Conservation (phyloP, 2,797 vertebrate species). For the Menidia menidia region DNA sequence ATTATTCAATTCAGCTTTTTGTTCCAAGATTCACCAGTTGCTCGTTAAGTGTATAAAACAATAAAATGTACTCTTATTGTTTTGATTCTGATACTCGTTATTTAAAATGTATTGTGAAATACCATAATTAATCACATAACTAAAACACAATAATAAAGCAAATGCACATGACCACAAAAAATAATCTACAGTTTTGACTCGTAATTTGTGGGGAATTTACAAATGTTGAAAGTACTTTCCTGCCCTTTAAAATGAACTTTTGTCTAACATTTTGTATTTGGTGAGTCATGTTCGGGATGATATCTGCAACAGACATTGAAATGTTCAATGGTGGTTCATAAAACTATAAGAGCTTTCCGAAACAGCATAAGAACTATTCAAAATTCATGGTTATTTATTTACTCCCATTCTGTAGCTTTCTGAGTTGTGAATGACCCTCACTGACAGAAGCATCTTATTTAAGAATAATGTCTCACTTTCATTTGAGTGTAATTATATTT, state of each 20-base stretch:
- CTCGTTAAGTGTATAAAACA: too few relatives aligned
- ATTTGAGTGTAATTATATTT: neutral
- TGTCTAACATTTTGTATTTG: neutral
- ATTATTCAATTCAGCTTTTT: neutral
- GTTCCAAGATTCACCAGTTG: neutral
- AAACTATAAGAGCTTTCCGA: neutral
- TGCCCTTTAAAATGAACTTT: conserved; percentile 55
- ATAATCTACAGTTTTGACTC: neutral
- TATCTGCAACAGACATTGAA: neutral
- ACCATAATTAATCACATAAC: neutral
- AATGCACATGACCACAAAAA: neutral
- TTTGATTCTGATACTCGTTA: too few relatives aligned
- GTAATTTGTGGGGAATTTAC: conserved; percentile 16
- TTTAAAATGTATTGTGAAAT: neutral
- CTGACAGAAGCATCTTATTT: neutral
- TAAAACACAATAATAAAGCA: neutral
- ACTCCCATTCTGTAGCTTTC: neutral
- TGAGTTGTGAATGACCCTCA: neutral
- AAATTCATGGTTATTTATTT: neutral
- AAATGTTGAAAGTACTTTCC: conserved; percentile 46
- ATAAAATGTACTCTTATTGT: too few relatives aligned
- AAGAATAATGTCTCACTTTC: neutral
- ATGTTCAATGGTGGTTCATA: neutral
- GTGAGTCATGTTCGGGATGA: conserved; percentile 53
- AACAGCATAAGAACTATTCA: neutral